Percentiles rank a stretch among this genome's conserved stretches.
These are phyloP conservation scores for Anarrhichthys ocellatus DNA, from an alignment of 2,113 vertebrate genomes.

Conservation along the genomic window DNA sequence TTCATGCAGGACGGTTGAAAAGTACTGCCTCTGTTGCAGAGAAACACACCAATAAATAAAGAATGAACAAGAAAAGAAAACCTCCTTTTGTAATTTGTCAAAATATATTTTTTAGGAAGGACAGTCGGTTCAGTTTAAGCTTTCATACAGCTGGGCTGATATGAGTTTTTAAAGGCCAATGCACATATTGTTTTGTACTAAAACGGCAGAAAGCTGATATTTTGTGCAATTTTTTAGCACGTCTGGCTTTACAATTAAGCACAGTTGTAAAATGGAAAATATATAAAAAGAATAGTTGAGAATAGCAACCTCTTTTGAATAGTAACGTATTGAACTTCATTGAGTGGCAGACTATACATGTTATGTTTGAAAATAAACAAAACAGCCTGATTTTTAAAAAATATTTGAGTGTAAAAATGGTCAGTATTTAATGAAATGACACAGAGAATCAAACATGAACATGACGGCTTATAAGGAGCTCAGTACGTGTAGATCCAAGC, in stretches of 20 bases:
- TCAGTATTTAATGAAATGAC: neutral
- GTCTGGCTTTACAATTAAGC: neutral
- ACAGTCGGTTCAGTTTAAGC: neutral
- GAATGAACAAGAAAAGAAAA: neutral
- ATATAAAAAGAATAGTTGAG: neutral
- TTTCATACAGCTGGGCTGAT: neutral
- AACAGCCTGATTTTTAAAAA: neutral
- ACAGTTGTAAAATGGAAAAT: neutral
- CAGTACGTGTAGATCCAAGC: neutral
- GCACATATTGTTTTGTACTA: neutral
- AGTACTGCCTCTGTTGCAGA: neutral
- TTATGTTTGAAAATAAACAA: neutral
- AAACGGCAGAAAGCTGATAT: neutral
- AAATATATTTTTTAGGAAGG: neutral
- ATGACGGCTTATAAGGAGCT: slow-evolving; percentile 18
- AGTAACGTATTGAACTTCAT: neutral
- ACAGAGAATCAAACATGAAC: slow-evolving; percentile 4
- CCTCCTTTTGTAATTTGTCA: neutral
- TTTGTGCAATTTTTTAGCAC: neutral
- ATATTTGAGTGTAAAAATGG: neutral
- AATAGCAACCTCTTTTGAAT: neutral
- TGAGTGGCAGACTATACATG: neutral
- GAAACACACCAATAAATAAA: neutral
- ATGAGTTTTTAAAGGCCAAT: neutral
- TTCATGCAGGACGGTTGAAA: neutral